Evolutionary conservation across 2,113 vertebrate species (phyloP).

Genomic region (Mastomys natalensis): DNA sequence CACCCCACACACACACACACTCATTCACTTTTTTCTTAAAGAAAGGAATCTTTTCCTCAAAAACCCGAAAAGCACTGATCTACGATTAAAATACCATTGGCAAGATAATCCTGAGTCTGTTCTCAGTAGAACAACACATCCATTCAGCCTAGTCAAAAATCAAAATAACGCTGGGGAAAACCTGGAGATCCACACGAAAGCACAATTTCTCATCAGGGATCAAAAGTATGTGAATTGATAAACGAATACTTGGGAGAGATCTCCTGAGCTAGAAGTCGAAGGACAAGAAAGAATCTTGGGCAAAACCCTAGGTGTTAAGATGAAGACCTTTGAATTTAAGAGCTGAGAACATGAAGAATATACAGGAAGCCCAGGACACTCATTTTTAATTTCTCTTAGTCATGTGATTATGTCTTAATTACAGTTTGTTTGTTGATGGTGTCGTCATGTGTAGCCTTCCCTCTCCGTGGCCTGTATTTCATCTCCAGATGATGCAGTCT

Average conservation of each 20-base stretch:
- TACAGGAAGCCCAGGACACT: slow-evolving; percentile 35
- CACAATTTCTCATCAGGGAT: slow-evolving; percentile 71
- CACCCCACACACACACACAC: background rate
- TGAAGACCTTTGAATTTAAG: slow-evolving; percentile 79
- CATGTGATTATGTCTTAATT: slow-evolving; percentile 70
- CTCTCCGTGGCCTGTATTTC: no score
- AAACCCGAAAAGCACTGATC: background rate
- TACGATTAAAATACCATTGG: slow-evolving; percentile 82
- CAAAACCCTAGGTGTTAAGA: slow-evolving; percentile 81
- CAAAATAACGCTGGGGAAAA: slow-evolving; percentile 69
- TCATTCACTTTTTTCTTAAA: background rate
- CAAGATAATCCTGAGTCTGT: slow-evolving; percentile 81
- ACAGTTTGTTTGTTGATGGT: slow-evolving; percentile 66
- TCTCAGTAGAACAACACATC: slow-evolving; percentile 81
- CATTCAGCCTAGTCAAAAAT: slow-evolving; percentile 70
- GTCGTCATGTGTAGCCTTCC: no score
- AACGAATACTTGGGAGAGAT: slow-evolving; percentile 62
- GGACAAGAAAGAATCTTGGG: slow-evolving; percentile 77
- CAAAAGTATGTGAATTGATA: slow-evolving; percentile 78
- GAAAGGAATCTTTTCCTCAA: slow-evolving; percentile 71
- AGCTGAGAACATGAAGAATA: slow-evolving; percentile 67
- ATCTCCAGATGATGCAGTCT: slow-evolving; percentile 38
- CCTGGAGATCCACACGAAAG: slow-evolving; percentile 78
- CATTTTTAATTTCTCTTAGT: slow-evolving; percentile 74
- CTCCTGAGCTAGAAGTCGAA: slow-evolving; percentile 65